Evolutionary conservation across 2,113 vertebrate genomes (phyloP).

Genomic region (Hippocampus barbouri): DNA sequence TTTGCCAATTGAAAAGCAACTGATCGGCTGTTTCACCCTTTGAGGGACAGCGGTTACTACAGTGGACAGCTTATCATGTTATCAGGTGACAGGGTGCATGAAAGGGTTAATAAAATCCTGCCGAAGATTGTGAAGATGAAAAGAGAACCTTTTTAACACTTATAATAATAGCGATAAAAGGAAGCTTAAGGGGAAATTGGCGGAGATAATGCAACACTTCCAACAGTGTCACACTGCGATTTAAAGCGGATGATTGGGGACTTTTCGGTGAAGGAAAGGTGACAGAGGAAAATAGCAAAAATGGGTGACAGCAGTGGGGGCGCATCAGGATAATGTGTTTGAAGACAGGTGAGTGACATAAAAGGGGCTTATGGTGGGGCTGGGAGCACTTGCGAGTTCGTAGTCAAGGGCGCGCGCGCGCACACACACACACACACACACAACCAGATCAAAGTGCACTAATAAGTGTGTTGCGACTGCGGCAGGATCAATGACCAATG

Average conservation of each 20-base stretch:
- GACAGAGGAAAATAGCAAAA: slow-evolving; percentile 28
- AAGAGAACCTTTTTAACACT: background rate
- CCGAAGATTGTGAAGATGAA: background rate
- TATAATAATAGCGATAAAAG: background rate
- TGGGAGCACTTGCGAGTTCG: slow-evolving; percentile 41
- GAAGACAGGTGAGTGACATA: slow-evolving; percentile 3
- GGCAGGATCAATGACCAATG: slow-evolving; percentile 42
- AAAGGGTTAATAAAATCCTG: no score
- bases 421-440: slow-evolving; percentile 5
- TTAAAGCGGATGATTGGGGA: slow-evolving; percentile 11
- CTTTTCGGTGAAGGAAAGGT: slow-evolving; percentile 17
- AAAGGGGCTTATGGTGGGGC: slow-evolving; percentile 19
- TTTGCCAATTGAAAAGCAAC: background rate
- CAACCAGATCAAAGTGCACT: slow-evolving; percentile 46
- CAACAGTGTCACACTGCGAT: slow-evolving; percentile 14
- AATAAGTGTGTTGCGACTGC: slow-evolving; percentile 32
- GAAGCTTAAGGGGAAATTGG: background rate
- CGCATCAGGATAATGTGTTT: slow-evolving; percentile 29
- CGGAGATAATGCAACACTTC: background rate
- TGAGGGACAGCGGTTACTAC: no score
- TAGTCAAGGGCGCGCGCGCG: slow-evolving; percentile 36
- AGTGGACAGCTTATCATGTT: no score
- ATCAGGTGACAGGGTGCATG: no score
- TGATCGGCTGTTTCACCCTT: no score
- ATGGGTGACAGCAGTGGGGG: slow-evolving; percentile 33